Evolutionary conservation across 2,113 vertebrate genomes (phyloP).

Genomic region (Gymnorhina tibicen): DNA sequence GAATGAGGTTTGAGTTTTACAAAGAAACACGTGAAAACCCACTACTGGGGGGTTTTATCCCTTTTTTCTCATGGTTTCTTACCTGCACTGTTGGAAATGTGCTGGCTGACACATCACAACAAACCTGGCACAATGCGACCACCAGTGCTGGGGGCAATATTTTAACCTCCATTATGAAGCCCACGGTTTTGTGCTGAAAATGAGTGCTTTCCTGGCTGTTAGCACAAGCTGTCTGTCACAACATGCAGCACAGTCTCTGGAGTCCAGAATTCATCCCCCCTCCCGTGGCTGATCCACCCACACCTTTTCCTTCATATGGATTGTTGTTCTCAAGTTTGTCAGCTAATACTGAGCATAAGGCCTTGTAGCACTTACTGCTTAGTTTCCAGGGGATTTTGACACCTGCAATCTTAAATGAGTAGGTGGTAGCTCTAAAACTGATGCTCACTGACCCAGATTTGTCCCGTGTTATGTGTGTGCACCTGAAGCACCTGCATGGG

Average conservation of each 20-base stretch:
- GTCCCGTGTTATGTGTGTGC: background rate
- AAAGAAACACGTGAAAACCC: background rate
- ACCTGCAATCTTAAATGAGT: background rate
- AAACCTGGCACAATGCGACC: background rate
- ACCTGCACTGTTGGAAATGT: background rate
- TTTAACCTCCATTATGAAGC: background rate
- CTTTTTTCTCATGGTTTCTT: background rate
- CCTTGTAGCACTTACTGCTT: background rate
- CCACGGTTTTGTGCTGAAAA: background rate
- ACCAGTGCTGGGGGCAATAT: background rate
- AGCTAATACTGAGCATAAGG: background rate
- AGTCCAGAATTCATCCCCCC: background rate
- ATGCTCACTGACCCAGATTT: background rate
- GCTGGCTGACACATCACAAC: background rate
- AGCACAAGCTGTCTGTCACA: background rate
- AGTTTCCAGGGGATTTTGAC: background rate
- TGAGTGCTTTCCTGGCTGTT: background rate
- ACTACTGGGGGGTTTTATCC: fast-evolving
- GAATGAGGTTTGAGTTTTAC: background rate
- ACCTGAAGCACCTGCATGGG: background rate
- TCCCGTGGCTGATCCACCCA: background rate
- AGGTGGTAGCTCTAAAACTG: background rate
- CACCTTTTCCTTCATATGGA: background rate
- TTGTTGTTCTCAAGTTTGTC: background rate
- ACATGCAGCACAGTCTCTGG: background rate